Conservation (phyloP, 2,888 invertebrate species). For the Tetramorium bicarinatum region DNA sequence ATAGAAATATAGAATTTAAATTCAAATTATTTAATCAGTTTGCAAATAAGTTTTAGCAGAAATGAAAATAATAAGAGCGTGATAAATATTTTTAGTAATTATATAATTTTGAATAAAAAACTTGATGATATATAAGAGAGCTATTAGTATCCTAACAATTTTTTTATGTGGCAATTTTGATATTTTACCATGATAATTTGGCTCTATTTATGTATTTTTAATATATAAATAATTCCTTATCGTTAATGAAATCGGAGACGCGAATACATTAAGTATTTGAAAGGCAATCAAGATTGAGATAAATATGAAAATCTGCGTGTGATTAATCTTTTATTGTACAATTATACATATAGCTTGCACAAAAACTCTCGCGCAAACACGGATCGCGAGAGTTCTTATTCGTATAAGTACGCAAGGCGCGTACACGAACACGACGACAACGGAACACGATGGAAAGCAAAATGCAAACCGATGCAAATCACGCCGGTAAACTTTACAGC, state of each 20-base stretch:
- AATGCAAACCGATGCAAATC: slow-evolving; percentile 82
- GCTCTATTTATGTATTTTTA: background rate
- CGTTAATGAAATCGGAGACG: background rate
- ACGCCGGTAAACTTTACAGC: slow-evolving; percentile 86
- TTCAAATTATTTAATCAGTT: background rate
- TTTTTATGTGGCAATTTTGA: background rate
- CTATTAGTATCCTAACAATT: background rate
- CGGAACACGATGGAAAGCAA: slow-evolving; percentile 62
- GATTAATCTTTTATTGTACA: background rate
- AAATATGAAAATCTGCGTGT: background rate
- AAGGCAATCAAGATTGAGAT: background rate
- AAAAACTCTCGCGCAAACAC: slow-evolving; percentile 7
- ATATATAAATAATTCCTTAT: background rate
- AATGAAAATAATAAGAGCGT: background rate
- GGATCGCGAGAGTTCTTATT: background rate
- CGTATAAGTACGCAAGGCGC: background rate
- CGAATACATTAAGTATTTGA: background rate
- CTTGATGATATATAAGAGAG: background rate
- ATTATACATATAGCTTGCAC: background rate
- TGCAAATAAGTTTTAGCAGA: background rate
- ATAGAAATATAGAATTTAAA: background rate
- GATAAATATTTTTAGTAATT: background rate
- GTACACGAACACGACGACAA: slow-evolving; percentile 35
- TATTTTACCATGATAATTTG: background rate
- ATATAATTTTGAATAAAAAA: background rate